Percentiles rank a stretch among this genome's conserved stretches.
These are phyloP conservation scores for Takifugu bimaculatus DNA, from an alignment of 2,113 vertebrate species.

Conservation along the genomic window DNA sequence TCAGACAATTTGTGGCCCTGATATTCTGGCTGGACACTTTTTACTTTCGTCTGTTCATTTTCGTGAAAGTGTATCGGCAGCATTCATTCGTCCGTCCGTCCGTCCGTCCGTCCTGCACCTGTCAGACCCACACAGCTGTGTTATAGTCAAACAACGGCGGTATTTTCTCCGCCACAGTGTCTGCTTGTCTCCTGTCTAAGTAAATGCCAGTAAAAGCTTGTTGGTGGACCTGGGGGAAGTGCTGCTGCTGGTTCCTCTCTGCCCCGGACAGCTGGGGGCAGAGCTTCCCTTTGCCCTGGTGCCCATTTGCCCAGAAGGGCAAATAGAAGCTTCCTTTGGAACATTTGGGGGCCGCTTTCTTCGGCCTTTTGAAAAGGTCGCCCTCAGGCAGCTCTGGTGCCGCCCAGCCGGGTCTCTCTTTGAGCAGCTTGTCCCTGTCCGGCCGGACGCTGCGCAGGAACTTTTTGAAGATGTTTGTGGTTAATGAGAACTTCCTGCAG, in stretches of 20 bases:
- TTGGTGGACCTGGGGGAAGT: slow-evolving; percentile 52
- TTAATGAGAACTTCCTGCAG: slow-evolving; percentile 87
- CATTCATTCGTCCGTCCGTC: slow-evolving; percentile 13
- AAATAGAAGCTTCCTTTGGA: slow-evolving; percentile 84
- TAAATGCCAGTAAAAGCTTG: slow-evolving; percentile 66
- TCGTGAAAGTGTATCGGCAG: slow-evolving; percentile 37
- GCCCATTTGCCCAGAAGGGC: slow-evolving; percentile 75
- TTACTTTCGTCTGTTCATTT: slow-evolving; percentile 31
- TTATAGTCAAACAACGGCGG: slow-evolving; percentile 88
- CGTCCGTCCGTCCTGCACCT: slow-evolving; percentile 42
- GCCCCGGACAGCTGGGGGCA: slow-evolving; percentile 56
- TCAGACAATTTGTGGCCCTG: slow-evolving; percentile 52
- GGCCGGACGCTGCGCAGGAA: slow-evolving; percentile 90
- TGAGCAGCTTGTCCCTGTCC: slow-evolving; percentile 87
- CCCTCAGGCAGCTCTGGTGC: slow-evolving; percentile 69
- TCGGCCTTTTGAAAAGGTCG: slow-evolving; percentile 81
- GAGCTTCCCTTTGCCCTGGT: slow-evolving; percentile 73
- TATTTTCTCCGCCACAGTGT: slow-evolving; percentile 60
- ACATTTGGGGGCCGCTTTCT: slow-evolving; percentile 75
- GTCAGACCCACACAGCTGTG: slow-evolving; percentile 95
- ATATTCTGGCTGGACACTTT: slow-evolving; percentile 35
- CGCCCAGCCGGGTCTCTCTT: slow-evolving; percentile 91
- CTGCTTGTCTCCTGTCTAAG: slow-evolving; percentile 60
- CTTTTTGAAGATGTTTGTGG: slow-evolving; percentile 94
- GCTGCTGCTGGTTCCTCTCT: slow-evolving; percentile 24